phyloP scores from a whole-genome alignment of 2,797 vertebrate genomes.

The Mallotus villosus region DNA sequence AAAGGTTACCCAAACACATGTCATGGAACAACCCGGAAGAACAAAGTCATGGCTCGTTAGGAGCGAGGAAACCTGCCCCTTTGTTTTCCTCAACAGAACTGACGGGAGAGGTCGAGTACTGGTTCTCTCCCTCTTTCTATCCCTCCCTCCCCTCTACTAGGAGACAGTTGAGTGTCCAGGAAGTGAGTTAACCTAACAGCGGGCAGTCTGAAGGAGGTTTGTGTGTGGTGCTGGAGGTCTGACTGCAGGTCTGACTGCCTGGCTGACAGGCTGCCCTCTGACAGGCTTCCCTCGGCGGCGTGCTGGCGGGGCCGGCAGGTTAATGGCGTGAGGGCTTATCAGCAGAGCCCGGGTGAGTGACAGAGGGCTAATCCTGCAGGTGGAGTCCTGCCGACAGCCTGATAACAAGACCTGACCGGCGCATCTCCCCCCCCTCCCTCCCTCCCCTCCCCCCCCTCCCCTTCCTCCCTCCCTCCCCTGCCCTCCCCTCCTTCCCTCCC shows the following conservation, averaged over 20 bases:
- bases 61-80: slow-evolving; percentile 1
- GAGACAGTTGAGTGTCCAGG: background rate
- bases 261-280: background rate
- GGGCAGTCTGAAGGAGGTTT: background rate
- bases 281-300: background rate
- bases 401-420: background rate
- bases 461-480: too few species aligned
- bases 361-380: background rate
- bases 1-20: background rate
- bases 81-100: background rate
- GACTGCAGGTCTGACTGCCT: too few species aligned
- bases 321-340: background rate
- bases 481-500: background rate
- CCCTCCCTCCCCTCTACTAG: slow-evolving; percentile 21
- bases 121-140: slow-evolving; percentile 27
- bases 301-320: background rate
- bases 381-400: background rate
- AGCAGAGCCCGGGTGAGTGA: slow-evolving; percentile 7
- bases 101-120: slow-evolving; percentile 3
- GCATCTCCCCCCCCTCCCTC: background rate
- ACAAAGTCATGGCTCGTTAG: background rate
- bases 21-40: background rate
- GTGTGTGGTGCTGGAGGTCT: slow-evolving; percentile 6
- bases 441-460: too few species aligned
- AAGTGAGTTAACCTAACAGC: background rate